Evolutionary conservation across 2,113 vertebrate genomes (phyloP).

Genomic region (Nicator chloris): DNA sequence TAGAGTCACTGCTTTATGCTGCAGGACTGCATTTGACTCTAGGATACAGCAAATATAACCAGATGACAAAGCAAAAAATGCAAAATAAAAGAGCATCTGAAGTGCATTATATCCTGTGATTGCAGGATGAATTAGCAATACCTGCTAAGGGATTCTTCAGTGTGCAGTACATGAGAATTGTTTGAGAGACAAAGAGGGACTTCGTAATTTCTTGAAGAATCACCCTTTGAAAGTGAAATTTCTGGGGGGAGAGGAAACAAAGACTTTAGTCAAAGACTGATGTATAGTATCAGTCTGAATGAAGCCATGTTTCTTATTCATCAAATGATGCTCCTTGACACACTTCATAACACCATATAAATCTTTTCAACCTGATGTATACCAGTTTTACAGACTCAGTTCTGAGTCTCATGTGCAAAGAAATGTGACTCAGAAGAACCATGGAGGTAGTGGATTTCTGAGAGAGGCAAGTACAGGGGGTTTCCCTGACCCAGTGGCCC

Average conservation of each 20-base stretch:
- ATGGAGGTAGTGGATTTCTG: not conserved
- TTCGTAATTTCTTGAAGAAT: not conserved
- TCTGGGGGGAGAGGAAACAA: not conserved
- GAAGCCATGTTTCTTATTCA: not conserved
- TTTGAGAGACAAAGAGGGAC: not conserved
- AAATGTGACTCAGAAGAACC: not conserved
- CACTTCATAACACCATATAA: not conserved
- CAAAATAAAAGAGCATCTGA: not conserved
- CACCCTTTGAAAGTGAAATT: not conserved
- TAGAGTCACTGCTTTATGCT: not conserved
- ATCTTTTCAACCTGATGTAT: not conserved
- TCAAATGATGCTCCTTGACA: not conserved
- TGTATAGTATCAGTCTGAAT: not conserved
- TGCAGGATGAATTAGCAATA: not conserved
- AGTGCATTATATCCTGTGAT: not conserved
- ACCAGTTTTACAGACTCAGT: not conserved
- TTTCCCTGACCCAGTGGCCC: not conserved
- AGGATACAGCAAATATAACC: conserved; percentile 7
- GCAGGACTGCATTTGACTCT: not conserved
- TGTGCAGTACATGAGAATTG: not conserved
- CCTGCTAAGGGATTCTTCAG: not conserved
- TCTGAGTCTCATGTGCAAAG: not conserved
- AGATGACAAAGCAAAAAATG: not conserved
- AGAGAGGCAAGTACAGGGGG: not conserved
- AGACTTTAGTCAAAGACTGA: not conserved